These are phyloP conservation scores for Mergus octosetaceus DNA, from an alignment of 2,797 vertebrate genomes.

Conservation along the genomic window DNA sequence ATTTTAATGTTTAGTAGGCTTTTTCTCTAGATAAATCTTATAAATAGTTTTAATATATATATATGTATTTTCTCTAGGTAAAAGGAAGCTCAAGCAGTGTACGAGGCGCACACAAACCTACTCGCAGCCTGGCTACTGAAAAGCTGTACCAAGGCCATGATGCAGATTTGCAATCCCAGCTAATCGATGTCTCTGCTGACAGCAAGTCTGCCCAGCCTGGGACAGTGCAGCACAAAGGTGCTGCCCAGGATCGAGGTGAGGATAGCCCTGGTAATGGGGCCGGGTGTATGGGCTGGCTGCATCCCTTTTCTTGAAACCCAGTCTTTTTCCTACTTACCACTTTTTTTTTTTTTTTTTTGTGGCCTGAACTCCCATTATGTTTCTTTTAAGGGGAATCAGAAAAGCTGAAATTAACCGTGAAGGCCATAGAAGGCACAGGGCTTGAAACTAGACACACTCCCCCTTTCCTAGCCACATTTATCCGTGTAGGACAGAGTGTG, in stretches of 20 bases:
- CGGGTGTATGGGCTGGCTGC: not conserved
- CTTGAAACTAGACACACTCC: not conserved
- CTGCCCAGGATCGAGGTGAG: not conserved
- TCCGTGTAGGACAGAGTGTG: not conserved
- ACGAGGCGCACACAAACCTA: not conserved
- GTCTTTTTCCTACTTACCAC: not conserved
- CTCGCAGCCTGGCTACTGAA: rapidly evolving
- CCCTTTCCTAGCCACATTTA: not conserved
- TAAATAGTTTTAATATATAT: too few relatives aligned
- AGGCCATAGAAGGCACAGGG: not conserved
- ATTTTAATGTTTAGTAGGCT: not conserved
- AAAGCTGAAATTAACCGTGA: not conserved
- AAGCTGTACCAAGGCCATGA: not conserved
- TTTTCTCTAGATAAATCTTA: not conserved
- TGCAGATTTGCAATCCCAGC: not conserved
- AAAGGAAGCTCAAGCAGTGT: not conserved
- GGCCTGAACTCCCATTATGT: not conserved
- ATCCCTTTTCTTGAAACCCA: not conserved
- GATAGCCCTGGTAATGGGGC: not conserved
- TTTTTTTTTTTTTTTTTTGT: not conserved
- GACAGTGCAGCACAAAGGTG: not conserved
- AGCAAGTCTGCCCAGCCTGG: not conserved
- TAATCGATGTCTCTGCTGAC: not conserved
- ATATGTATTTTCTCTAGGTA: not conserved
- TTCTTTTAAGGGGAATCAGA: not conserved